A percentile compares a stretch with the other conserved stretches of the same genome.
phyloP scores from a whole-genome alignment of 2,888 invertebrate species.

The Microchrysa polita region DNA sequence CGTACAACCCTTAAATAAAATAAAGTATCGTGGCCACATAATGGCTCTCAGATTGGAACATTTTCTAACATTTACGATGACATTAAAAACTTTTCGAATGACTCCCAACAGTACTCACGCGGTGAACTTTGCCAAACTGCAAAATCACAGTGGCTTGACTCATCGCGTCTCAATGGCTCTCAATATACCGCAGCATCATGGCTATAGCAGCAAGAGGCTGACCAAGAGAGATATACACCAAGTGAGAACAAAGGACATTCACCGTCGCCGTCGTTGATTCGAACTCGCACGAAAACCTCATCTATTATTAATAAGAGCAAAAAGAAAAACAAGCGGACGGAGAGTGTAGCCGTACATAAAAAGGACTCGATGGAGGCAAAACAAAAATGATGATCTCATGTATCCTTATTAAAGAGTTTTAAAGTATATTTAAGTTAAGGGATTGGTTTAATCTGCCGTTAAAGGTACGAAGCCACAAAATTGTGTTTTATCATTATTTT shows the following conservation, averaged over 20 bases:
- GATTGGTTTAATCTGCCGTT: too few species aligned
- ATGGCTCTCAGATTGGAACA: conserved; percentile 33
- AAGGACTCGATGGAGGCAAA: conserved; percentile 3
- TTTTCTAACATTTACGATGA: conserved; percentile 38
- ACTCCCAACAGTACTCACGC: conserved; percentile 24
- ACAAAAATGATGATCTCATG: conserved; percentile 25
- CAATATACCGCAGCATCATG: background rate
- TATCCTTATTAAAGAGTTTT: conserved; percentile 33
- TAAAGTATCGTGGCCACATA: conserved; percentile 33
- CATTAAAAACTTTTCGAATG: conserved; percentile 40
- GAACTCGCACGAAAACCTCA: conserved; percentile 28
- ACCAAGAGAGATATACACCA: background rate
- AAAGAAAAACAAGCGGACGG: too few species aligned
- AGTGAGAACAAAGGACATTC: conserved; percentile 14
- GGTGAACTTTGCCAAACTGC: background rate
- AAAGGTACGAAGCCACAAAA: too few species aligned
- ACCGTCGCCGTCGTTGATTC: background rate
- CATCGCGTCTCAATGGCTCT: background rate
- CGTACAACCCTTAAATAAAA: conserved; percentile 21
- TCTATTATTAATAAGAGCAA: conserved; percentile 34
- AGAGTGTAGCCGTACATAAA: too few species aligned
- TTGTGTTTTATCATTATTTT: too few species aligned
- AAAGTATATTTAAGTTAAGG: background rate
- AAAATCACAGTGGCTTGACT: conserved; percentile 17
- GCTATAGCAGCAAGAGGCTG: background rate